Evolutionary conservation across 2,797 vertebrate genomes (phyloP), one percentile per base, ranked within the genome.

Genomic region (Sebastes cheni): DNA sequence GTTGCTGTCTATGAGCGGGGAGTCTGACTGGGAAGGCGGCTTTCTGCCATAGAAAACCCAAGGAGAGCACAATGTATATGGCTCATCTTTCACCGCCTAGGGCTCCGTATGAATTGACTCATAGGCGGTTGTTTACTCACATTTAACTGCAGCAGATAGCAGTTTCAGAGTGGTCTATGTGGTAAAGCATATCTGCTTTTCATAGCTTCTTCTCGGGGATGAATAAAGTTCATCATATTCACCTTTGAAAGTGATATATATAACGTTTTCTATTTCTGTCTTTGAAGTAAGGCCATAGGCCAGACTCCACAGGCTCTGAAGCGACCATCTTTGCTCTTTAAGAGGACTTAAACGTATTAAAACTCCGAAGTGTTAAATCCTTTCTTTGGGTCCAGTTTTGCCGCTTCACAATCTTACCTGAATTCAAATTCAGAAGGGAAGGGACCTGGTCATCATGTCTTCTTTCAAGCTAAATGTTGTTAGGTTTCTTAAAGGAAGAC

Each of bases 51-150:
- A 58, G 74, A 79, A 84, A 83, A 86, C 18, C 69, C 67, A 72
- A 46, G 27, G 18, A 88, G 62, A 79, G 80, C 61, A 60, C 67
- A 82, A 79, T 76, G 67, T 86, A 83, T 75, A 84, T 68, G 75
- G 77, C 81, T 85, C 60, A 59, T 82, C 73, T 84, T 74, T 77
- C 71, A 79, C 42, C 65, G 74, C 79, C 70, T 34, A 3, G 7
- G 80, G 86, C 84, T 75, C 60, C 72, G 60, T 81, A 78, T 86
- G 77, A 92, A 90, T 88, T 71, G 84, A 89, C 74, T 86, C 81
- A 73, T 32, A 75, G 54, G 65, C 20, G 30, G 68, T 81, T 90
- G 69, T 91, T 91, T 89, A 80, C 77, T 75, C 75, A 55, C 65
- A 73, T 84, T 86, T 73, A 81, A 82, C 77, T 67, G 78, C 74